Evolutionary conservation across 2,888 invertebrate genomes (phyloP).

Genomic region (Cremastobaeus sp.): DNA sequence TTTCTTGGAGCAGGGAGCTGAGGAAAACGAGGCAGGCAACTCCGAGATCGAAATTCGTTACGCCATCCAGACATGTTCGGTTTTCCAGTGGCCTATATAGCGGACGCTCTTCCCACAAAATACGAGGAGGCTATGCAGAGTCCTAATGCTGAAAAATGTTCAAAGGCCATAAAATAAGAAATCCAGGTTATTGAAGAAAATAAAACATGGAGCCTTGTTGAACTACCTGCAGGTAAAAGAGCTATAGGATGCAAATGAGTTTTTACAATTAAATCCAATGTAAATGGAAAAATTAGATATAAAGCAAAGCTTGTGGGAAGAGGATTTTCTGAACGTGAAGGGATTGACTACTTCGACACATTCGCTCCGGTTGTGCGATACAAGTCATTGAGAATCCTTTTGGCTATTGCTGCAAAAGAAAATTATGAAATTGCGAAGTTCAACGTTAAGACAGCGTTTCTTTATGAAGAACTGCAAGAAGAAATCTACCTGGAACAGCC

Average conservation of each 20-base stretch:
- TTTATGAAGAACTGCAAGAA: constrained; percentile 31
- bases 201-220: constrained; percentile 39
- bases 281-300: constrained; percentile 30
- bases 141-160: background rate
- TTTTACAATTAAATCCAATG: constrained; percentile 14
- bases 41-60: background rate
- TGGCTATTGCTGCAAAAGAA: constrained; percentile 4
- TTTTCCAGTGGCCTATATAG: background rate
- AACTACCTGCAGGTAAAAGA: constrained; percentile 17
- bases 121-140: background rate
- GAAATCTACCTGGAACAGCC: constrained; percentile 31
- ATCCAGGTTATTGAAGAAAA: constrained; percentile 3
- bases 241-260: constrained; percentile 42
- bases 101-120: constrained; percentile 1
- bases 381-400: background rate
- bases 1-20: constrained; percentile 1
- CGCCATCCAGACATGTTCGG: constrained; percentile 6
- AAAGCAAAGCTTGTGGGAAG: constrained; percentile 14
- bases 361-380: constrained; percentile 15
- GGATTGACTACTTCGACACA: constrained; percentile 9
- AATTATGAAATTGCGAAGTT: too few species aligned
- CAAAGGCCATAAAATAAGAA: constrained; percentile 17
- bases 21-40: background rate
- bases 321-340: constrained; percentile 1
- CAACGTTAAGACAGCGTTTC: too few species aligned